A percentile compares a stretch with the other conserved stretches of the same genome.
Conservation (phyloP, 2,113 vertebrate genomes). For the Noctilio leporinus region DNA sequence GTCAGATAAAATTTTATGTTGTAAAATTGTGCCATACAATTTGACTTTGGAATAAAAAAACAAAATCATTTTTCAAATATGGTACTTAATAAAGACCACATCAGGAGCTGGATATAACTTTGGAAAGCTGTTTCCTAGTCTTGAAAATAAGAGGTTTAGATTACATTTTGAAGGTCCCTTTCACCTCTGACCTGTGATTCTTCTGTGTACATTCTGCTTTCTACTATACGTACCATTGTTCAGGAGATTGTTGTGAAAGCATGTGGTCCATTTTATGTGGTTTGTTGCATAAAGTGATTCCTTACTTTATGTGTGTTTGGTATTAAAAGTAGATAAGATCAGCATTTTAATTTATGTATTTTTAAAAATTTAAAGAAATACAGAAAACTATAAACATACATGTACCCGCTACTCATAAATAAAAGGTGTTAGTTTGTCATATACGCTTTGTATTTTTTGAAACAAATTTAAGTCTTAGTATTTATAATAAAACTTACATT, state of each 20-base stretch:
- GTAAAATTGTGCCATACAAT: constrained; percentile 20
- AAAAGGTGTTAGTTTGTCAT: constrained; percentile 1
- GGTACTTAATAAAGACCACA: neutral
- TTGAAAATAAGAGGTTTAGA: neutral
- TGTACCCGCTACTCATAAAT: neutral
- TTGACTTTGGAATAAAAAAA: constrained; percentile 33
- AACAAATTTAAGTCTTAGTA: constrained; percentile 35
- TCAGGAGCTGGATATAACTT: neutral
- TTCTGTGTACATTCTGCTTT: neutral
- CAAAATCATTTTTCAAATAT: neutral
- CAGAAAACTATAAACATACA: neutral
- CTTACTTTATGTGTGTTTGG: neutral
- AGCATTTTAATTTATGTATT: constrained; percentile 1
- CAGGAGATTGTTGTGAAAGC: neutral
- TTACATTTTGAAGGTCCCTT: neutral
- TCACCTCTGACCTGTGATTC: neutral
- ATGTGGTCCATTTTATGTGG: neutral
- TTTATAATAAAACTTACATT: neutral
- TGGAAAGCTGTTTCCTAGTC: neutral
- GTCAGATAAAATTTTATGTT: neutral
- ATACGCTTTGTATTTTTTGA: constrained; percentile 33
- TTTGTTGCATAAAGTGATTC: neutral
- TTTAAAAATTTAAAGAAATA: constrained; percentile 19
- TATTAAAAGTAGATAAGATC: neutral
- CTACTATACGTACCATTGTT: neutral